Evolutionary conservation across 2,888 invertebrate genomes (phyloP).

Genomic region (Cheilosia impressa): DNA sequence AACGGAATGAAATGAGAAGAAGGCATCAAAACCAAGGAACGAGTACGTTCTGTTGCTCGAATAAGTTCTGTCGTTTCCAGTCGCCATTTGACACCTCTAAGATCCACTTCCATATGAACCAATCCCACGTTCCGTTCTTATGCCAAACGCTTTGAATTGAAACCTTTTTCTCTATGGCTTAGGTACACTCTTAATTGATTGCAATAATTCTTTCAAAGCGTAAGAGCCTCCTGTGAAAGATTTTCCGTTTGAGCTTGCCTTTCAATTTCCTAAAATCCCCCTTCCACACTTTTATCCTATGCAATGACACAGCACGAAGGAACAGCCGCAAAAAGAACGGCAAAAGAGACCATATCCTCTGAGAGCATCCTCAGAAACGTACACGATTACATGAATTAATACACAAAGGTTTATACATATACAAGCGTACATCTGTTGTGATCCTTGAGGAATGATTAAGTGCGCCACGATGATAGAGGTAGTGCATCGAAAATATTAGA

Average conservation of each 20-base stretch:
- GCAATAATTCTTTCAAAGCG: background rate
- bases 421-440: background rate
- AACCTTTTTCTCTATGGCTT: no score
- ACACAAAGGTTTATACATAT: background rate
- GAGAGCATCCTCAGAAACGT: background rate
- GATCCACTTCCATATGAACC: no score
- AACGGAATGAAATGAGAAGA: no score
- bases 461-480: conserved; percentile 1
- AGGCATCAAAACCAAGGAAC: no score
- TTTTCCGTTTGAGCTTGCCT: background rate
- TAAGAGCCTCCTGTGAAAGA: background rate
- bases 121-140: no score
- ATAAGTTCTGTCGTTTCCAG: no score
- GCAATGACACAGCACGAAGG: conserved; percentile 28
- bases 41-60: no score
- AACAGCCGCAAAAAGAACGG: conserved; percentile 7
- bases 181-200: no score
- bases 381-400: conserved; percentile 29
- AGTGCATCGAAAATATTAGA: conserved; percentile 18
- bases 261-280: conserved; percentile 13
- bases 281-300: conserved; percentile 38
- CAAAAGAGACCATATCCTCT: conserved; percentile 8
- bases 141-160: no score
- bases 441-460: conserved; percentile 56
- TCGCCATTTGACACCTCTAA: no score